Conservation (phyloP, 1,140 invertebrate genomes). For the Drosophila lini region DNA sequence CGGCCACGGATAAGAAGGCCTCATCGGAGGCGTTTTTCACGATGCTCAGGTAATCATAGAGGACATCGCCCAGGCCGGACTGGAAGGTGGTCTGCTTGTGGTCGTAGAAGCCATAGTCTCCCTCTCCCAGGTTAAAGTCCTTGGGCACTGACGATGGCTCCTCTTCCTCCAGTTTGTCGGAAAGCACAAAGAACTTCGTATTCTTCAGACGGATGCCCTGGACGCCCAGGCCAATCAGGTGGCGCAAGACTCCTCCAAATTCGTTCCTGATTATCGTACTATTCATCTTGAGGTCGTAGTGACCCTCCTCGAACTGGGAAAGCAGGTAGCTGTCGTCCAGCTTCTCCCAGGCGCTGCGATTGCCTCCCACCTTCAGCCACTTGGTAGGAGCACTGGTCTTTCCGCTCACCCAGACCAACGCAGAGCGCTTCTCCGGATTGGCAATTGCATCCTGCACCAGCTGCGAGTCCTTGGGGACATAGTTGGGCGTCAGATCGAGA, state of each 20-base stretch:
- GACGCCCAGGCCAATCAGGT: constrained; percentile 89
- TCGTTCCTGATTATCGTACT: constrained; percentile 86
- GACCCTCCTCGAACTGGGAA: constrained; percentile 86
- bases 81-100: constrained; percentile 87
- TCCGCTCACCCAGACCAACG: constrained; percentile 68
- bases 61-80: constrained; percentile 85
- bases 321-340: constrained; percentile 86
- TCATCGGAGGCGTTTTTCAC: constrained; percentile 86
- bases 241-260: constrained; percentile 88
- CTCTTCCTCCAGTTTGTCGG: constrained; percentile 85
- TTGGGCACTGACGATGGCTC: constrained; percentile 45
- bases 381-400: constrained; percentile 87
- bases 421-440: constrained; percentile 73
- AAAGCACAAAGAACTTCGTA: constrained; percentile 88
- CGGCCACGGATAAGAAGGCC: constrained; percentile 81
- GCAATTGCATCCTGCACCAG: constrained; percentile 63
- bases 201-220: constrained; percentile 90
- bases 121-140: constrained; percentile 61
- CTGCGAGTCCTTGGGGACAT: constrained; percentile 84
- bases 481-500: constrained; percentile 86
- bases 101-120: constrained; percentile 86
- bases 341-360: constrained; percentile 87
- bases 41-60: constrained; percentile 86
- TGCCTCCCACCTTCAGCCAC: constrained; percentile 87
- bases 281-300: constrained; percentile 89